phyloP scores from a whole-genome alignment of 1,140 invertebrate genomes.

The Bursaphelenchus mucronatus region DNA sequence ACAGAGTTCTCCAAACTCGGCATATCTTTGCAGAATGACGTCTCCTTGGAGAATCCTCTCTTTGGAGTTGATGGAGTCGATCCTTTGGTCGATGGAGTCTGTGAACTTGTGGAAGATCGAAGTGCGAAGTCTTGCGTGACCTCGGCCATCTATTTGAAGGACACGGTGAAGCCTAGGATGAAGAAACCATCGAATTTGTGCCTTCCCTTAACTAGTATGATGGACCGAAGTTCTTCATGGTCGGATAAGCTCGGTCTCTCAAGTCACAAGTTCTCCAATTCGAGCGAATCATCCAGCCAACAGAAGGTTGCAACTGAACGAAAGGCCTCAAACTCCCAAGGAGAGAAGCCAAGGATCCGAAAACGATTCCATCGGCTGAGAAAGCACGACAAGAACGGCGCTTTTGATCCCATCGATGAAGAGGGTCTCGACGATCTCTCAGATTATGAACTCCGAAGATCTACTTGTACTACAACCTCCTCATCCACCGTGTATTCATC shows the following conservation, averaged over 20 bases:
- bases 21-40: slow-evolving; percentile 45
- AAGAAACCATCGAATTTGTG: slow-evolving; percentile 2
- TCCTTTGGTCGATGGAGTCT: background rate
- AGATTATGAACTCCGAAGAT: slow-evolving; percentile 2
- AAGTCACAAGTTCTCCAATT: too few relatives aligned
- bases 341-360: background rate
- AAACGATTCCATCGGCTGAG: background rate
- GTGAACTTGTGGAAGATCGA: background rate
- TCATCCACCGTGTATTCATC: slow-evolving; percentile 22
- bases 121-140: background rate
- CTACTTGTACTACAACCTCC: slow-evolving; percentile 21
- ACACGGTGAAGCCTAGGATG: background rate
- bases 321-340: too few relatives aligned
- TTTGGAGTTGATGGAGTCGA: background rate
- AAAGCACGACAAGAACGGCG: too few relatives aligned
- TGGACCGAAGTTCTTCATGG: background rate
- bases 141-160: background rate
- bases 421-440: background rate
- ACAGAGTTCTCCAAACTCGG: slow-evolving; percentile 53
- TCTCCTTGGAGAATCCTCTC: slow-evolving; percentile 12
- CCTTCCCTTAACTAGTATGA: slow-evolving; percentile 1
- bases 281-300: too few relatives aligned
- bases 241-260: too few relatives aligned
- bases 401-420: too few relatives aligned
- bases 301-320: too few relatives aligned